Evolutionary conservation across 2,113 vertebrate species (phyloP), one percentile per base, ranked within the genome.

Genomic region (Synchiropus splendidus): DNA sequence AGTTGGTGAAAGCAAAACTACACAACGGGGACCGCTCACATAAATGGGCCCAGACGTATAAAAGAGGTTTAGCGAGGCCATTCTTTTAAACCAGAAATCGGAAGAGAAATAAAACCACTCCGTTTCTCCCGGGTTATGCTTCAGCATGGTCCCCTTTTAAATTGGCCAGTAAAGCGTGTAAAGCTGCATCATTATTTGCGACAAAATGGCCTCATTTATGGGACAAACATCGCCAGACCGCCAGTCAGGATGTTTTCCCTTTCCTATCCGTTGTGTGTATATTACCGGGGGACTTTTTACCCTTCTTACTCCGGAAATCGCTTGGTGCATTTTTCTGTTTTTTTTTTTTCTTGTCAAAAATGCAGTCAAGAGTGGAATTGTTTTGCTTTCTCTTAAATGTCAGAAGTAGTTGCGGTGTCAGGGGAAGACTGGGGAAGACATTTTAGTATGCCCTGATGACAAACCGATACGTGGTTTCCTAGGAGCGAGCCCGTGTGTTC

Each of bases 331-430:
- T 51, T 45, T 54, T 42, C 27, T 2, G 18, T 12, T 35, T n/a
- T n/a, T n/a, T n/a, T n/a, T n/a, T n/a, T n/a, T 43, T 31, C 30
- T 52, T 37, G 45, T 56, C 43, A 36, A 42, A 64, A 64, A 58
- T 4, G 36, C 52, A 42, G 56, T 64, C 60, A 61, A 44, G 58
- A 59, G 58, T 62, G 64, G 69, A 70, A 75, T 74, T 77, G 67
- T 50, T 67, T 79, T 75, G 61, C 50, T 58, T 66, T 74, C 40
- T 27, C 44, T 54, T 61, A 67, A 80, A 79, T 74, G 70, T 79
- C 31, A 71, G 70, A 36, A 43, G 42, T 46, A 74, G 51, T 2
- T 45, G 12, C 31, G 38, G 46, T 58, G 51, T 72, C 46, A 50
- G n/a, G 30, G 42, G 38, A 64, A 33, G 43, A 17, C 42, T 36